Evolutionary conservation across 2,797 vertebrate species (phyloP), one percentile per base, ranked within the genome.

Genomic region (Typhlichthys subterraneus): DNA sequence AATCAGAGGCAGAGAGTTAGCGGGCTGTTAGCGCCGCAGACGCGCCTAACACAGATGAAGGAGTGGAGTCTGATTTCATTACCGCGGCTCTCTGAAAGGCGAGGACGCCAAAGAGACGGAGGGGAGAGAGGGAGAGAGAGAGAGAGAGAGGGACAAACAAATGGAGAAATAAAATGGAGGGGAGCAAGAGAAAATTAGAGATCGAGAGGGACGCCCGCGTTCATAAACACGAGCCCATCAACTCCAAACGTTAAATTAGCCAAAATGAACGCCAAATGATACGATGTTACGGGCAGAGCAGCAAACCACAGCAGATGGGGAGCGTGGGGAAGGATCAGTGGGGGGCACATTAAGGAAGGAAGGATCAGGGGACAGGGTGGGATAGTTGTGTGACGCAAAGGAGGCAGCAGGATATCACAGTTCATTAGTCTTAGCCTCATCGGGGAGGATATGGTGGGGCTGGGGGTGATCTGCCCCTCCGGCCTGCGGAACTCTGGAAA

Each of bases 231-330:
- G 57, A 61, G 62, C 72, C 79, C 88, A 92, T 92, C 90, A 82
- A 80, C 79, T 79, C 61, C 83, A 89, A 90, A 88, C 82, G 92
- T 92, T 90, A 91, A 92, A 93, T 91, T 89, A 93, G 33, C 84
- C 74, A 68, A 86, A 92, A 90, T 89, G 87, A 90, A 89, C 83
- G 83, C 74, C 77, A 89, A 84, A 82, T 88, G 89, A 92, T 86
- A 90, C 19, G 19, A 23, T 23, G 19, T 23, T 23, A 85, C 88
- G 80, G 75, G 81, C 73, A 69, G 77, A 48, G 46, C 23, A 57
- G 75, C n/a, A 29, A 65, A 69, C 47, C 5, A 5, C 7, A 55
- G 78, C 64, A 76, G 83, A 80, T 56, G 53, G 68, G 50, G 70
- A 45, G 59, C 49, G 67, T 56, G 62, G 49, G 53, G 53, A 45